Percentiles rank a stretch among this genome's conserved stretches.
Evolutionary conservation across 1,140 invertebrate species (phyloP).

Genomic region (Aphelinus certus): DNA sequence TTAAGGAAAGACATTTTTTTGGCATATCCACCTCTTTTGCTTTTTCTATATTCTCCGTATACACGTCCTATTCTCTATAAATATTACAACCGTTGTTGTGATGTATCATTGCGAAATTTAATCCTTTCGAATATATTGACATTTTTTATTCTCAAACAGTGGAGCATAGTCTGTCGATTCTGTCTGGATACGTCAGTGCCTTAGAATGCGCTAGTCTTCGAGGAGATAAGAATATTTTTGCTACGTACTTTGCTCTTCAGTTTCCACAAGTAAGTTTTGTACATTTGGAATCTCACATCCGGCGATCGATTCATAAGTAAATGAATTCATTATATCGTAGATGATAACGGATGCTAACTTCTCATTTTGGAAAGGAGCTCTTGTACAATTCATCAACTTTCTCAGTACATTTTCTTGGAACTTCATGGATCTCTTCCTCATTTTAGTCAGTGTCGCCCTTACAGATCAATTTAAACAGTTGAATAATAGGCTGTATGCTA

Average conservation of each 20-base stretch:
- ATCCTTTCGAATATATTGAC: too few species aligned
- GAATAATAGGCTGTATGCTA: conserved; percentile 60
- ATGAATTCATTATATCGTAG: conserved; percentile 39
- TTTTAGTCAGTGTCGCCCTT: conserved; percentile 73
- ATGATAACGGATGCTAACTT: conserved; percentile 57
- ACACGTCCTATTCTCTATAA: too few species aligned
- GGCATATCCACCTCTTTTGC: too few species aligned
- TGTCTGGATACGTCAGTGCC: conserved; percentile 56
- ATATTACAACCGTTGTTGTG: too few species aligned
- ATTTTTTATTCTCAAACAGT: conserved; percentile 46
- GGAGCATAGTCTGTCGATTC: conserved; percentile 58
- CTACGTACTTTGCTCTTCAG: conserved; percentile 59
- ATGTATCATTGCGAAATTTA: too few species aligned
- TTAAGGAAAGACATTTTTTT: too few species aligned
- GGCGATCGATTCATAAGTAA: too few species aligned
- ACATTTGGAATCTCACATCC: too few species aligned
- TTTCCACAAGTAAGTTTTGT: conserved; percentile 57
- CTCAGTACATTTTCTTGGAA: conserved; percentile 73
- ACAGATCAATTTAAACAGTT: conserved; percentile 72
- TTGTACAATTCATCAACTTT: conserved; percentile 66
- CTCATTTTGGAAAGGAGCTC: conserved; percentile 58
- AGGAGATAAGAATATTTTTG: conserved; percentile 50
- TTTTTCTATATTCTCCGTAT: too few species aligned
- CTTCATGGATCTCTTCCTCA: conserved; percentile 76
- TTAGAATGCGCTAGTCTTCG: conserved; percentile 51